Conservation (phyloP, 2,888 invertebrate species). For the Notodonta dromedarius region DNA sequence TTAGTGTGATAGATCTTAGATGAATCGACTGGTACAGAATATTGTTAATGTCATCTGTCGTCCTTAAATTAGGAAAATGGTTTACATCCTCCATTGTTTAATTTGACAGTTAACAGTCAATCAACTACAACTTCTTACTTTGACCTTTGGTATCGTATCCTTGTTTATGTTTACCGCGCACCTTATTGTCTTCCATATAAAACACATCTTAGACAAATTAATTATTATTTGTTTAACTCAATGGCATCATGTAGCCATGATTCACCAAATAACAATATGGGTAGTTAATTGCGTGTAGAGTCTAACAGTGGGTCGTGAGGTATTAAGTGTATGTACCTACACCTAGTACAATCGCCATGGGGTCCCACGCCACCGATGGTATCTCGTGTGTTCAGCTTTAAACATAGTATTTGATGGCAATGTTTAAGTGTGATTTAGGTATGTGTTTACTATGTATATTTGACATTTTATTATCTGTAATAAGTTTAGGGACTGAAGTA, state of each 20-base stretch:
- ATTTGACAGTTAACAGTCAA: no score
- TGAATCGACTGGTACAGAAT: no score
- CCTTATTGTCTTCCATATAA: slow-evolving; percentile 35
- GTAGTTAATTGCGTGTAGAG: slow-evolving; percentile 28
- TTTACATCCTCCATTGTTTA: no score
- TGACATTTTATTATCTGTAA: no score
- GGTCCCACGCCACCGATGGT: slow-evolving; percentile 35
- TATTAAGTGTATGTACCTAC: slow-evolving; percentile 27
- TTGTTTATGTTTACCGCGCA: slow-evolving; percentile 22
- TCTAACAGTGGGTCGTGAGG: slow-evolving; percentile 33
- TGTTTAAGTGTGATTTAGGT: neutral
- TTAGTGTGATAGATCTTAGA: no score
- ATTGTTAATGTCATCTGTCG: no score
- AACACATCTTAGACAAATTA: slow-evolving; percentile 30
- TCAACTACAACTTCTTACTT: no score
- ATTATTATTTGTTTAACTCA: slow-evolving; percentile 32
- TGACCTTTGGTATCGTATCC: slow-evolving; percentile 15
- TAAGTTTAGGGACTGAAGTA: no score
- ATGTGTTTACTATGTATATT: no score
- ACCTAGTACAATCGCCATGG: slow-evolving; percentile 30
- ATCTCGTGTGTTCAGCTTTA: slow-evolving; percentile 1
- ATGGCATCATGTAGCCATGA: slow-evolving; percentile 37
- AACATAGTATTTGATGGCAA: slow-evolving; percentile 5
- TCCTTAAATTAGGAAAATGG: no score
- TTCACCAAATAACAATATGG: slow-evolving; percentile 36